Base-by-base conservation (phyloP, 2,797 vertebrate genomes). In the Astyanax mexicanus region DNA sequence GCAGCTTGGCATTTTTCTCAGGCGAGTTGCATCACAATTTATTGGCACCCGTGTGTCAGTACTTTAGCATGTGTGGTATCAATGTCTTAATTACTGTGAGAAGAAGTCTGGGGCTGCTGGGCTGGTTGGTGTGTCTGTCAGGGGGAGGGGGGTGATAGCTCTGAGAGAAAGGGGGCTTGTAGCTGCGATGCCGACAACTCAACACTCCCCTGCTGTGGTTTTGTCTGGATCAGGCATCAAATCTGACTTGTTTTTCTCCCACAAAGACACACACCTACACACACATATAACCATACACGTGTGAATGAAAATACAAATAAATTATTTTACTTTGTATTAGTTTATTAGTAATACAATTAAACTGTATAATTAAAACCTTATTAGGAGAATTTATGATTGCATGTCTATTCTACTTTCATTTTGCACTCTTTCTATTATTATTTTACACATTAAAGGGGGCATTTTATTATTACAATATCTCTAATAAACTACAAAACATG, bases 111-210 rank as follows among this genome's bases (percentile, higher is more conserved):
- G 10, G 35, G 12, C 27, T 38, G 45, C 60, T 54, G 10, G 35
- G n/a, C 27, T 38, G 45, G 60, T 54, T 40, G 25, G 37, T 60
- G 35, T 27, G 47, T 64, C 42, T 49, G 44, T 49, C 45, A 52
- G 45, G 58, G 38, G 45, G 9, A 77, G 60, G 29, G 25, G 44
- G 70, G 38, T 37, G 68, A 71, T 57, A 44, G n/a, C 29, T 54
- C 6, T 3, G 25, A 45, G 25, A 42, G 37, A 17, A 38, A 42
- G 45, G 32, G 62, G 27, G 8, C 1, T 38, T 65, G 42, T 7
- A 37, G 21, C 13, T 32, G 61, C 35, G 25, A 61, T 11, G 58
- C 21, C 23, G 38, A 25, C 52, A 58, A 49, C 32, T 42, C 55
- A 52, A 4, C 8, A 21, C 38, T 21, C 25, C 25, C 66, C 66